A percentile compares a stretch with the other conserved stretches of the same genome.
These are phyloP conservation scores for Barbus barbus DNA, from an alignment of 2,113 vertebrate genomes.

Conservation along the genomic window DNA sequence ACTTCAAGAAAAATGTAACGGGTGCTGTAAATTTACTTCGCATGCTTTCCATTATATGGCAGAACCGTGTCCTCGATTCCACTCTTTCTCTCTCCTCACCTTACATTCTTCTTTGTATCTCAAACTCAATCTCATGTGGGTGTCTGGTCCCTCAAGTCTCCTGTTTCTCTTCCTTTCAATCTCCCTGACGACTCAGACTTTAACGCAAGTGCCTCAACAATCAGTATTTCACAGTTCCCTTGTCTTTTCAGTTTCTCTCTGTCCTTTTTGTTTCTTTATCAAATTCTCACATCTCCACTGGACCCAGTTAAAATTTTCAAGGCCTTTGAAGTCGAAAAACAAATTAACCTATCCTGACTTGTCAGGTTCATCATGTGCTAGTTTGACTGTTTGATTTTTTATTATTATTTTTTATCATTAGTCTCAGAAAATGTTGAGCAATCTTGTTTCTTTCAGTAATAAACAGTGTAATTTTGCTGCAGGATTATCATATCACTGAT, in stretches of 20 bases:
- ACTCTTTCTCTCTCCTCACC: constrained; percentile 56
- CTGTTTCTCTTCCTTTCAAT: constrained; percentile 3
- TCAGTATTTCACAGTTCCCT: not conserved
- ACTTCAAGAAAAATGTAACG: not conserved
- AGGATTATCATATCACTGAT: not conserved
- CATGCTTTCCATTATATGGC: constrained; percentile 45
- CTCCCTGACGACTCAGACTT: not conserved
- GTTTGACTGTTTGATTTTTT: not conserved
- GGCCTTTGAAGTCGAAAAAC: not conserved
- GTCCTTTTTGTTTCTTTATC: constrained; percentile 65
- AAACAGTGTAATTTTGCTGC: not conserved
- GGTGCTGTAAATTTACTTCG: not conserved
- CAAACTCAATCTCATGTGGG: not conserved
- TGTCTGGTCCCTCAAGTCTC: not conserved
- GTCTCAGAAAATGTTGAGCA: not conserved
- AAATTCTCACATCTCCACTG: constrained; percentile 66
- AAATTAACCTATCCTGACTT: constrained; percentile 22
- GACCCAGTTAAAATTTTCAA: not conserved
- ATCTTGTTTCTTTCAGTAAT: not conserved
- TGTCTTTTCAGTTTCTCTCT: constrained; percentile 13
- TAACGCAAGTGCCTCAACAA: not conserved
- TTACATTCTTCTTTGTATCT: not conserved
- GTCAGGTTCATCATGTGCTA: not conserved
- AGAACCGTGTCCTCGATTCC: constrained; percentile 61
- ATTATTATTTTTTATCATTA: not conserved